Percentiles rank a stretch among this genome's conserved stretches.
Evolutionary conservation across 2,888 invertebrate genomes (phyloP).

Genomic region (Laothoe populi): DNA sequence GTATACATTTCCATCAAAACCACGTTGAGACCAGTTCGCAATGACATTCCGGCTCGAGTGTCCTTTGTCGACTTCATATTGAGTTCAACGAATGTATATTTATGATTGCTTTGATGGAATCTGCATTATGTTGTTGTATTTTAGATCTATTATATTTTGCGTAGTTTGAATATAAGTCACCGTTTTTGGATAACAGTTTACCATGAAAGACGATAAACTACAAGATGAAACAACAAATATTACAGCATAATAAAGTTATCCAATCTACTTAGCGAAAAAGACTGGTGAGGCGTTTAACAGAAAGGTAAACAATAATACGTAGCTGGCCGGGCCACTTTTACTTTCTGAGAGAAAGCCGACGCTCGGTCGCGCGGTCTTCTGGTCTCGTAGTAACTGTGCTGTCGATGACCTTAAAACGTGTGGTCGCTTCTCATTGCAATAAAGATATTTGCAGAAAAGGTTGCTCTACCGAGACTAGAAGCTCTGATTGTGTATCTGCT

Average conservation of each 20-base stretch:
- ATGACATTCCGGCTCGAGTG: conserved; percentile 27
- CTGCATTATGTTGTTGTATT: background rate
- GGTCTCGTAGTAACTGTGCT: conserved; percentile 28
- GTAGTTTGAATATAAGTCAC: background rate
- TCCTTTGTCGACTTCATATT: conserved; percentile 22
- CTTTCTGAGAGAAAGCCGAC: conserved; percentile 38
- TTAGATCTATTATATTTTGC: background rate
- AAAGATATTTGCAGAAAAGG: background rate
- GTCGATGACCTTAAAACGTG: conserved; percentile 10
- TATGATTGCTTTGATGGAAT: conserved; percentile 1
- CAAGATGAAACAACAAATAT: background rate
- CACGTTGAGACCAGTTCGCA: conserved; percentile 21
- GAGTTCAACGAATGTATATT: background rate
- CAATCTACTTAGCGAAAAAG: conserved; percentile 34
- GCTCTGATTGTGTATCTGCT: too few species aligned
- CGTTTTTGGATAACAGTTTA: background rate
- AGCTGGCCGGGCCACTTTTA: conserved; percentile 41
- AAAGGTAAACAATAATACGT: conserved; percentile 29
- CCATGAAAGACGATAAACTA: background rate
- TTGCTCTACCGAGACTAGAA: background rate
- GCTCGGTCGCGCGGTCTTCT: background rate
- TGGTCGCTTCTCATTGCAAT: conserved; percentile 8
- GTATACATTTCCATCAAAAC: conserved; percentile 24
- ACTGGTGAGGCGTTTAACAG: conserved; percentile 8
- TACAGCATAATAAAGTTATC: conserved; percentile 32